These are phyloP conservation scores for Pantherophis guttatus DNA, from an alignment of 2,113 vertebrate genomes.

Conservation along the genomic window DNA sequence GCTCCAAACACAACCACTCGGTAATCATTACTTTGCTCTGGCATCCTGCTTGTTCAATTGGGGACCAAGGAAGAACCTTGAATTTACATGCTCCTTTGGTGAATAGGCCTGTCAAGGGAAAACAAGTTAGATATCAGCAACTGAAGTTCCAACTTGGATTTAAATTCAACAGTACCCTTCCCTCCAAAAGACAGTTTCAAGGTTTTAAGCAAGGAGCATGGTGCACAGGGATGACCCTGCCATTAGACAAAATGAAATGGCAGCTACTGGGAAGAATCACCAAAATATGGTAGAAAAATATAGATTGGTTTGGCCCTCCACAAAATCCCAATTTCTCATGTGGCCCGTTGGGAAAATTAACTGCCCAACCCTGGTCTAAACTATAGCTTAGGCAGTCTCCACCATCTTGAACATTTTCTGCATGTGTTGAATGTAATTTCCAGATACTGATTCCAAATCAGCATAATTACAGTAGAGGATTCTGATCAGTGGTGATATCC, in stretches of 20 bases:
- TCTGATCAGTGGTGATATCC: not conserved
- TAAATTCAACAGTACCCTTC: not conserved
- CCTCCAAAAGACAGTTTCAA: not conserved
- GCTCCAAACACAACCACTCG: slow-evolving; percentile 70
- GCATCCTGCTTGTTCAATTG: slow-evolving; percentile 55
- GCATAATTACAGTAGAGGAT: not conserved
- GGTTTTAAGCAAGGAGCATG: not conserved
- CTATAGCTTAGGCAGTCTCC: not conserved
- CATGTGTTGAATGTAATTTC: not conserved
- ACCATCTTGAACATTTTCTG: not conserved
- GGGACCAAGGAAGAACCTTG: not conserved
- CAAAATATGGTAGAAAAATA: not conserved
- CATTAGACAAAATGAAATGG: not conserved
- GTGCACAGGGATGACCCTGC: not conserved
- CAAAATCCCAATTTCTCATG: not conserved
- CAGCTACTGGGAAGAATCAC: not conserved
- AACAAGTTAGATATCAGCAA: accelerated
- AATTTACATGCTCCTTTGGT: slow-evolving; percentile 12
- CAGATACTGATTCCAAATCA: not conserved
- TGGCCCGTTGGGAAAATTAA: not conserved
- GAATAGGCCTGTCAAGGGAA: slow-evolving; percentile 32
- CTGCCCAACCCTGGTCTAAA: not conserved
- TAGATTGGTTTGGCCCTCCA: not conserved
- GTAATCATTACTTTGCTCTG: slow-evolving; percentile 70
- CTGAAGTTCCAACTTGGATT: not conserved